These are phyloP conservation scores for Coluber constrictor DNA, from an alignment of 2,797 vertebrate species.

Conservation along the genomic window DNA sequence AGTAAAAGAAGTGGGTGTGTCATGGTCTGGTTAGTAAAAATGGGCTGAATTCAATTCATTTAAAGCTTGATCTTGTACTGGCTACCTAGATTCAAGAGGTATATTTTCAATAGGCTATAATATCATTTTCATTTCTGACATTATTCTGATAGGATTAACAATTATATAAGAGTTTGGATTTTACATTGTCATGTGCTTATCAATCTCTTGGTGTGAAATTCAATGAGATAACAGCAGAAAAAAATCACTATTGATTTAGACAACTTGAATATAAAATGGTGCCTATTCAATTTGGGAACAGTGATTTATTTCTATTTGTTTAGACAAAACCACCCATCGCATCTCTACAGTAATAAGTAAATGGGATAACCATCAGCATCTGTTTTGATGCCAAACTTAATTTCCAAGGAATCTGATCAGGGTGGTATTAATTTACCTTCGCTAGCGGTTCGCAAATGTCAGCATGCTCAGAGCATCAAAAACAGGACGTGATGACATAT, in stretches of 20 bases:
- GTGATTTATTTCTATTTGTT: neutral
- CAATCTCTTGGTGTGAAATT: neutral
- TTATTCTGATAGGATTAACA: neutral
- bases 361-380: neutral
- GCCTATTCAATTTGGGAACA: neutral
- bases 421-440: too few relatives aligned
- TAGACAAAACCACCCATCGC: neutral
- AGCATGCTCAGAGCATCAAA: too few relatives aligned
- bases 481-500: too few relatives aligned
- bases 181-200: neutral
- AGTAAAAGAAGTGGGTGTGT: neutral
- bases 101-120: neutral
- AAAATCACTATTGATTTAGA: neutral
- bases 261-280: neutral
- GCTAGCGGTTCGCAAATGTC: too few relatives aligned
- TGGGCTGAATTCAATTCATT: neutral
- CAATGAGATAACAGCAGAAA: too few relatives aligned
- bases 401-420: too few relatives aligned
- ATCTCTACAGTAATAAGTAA: neutral
- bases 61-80: neutral
- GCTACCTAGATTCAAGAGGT: too few relatives aligned
- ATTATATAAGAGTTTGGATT: neutral
- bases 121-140: neutral
- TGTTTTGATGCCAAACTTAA: too few relatives aligned
- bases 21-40: constrained; percentile 9